Evolutionary conservation across 2,797 vertebrate species (phyloP).

Genomic region (Ciconia nigra): DNA sequence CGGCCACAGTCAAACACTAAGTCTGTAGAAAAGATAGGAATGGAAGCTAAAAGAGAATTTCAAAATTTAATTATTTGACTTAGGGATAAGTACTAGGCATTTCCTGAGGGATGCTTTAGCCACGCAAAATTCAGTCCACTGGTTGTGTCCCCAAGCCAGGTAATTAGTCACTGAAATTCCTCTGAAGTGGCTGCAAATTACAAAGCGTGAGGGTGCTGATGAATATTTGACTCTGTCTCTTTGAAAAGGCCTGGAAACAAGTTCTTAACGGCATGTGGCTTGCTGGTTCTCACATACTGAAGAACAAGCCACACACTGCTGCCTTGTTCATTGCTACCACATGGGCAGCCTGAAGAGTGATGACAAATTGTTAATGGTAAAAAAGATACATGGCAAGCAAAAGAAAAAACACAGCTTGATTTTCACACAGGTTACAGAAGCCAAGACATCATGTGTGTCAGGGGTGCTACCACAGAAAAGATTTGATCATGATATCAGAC

Average conservation of each 20-base stretch:
- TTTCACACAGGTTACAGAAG: conserved; percentile 1
- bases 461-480: background rate
- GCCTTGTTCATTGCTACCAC: background rate
- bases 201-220: background rate
- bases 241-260: background rate
- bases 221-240: background rate
- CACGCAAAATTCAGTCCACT: background rate
- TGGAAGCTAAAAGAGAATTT: background rate
- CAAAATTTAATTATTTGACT: background rate
- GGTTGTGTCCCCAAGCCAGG: background rate
- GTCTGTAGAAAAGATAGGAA: background rate
- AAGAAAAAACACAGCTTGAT: background rate
- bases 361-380: conserved; percentile 11
- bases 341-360: background rate
- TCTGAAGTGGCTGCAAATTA: background rate
- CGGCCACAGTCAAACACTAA: background rate
- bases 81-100: background rate
- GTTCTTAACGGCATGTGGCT: background rate
- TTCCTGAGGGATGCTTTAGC: background rate
- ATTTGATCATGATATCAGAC: background rate
- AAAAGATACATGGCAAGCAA: background rate
- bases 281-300: background rate
- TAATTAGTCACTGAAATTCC: background rate
- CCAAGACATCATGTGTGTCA: background rate
- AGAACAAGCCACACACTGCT: background rate